A percentile compares a stretch with the other conserved stretches of the same genome.
Conservation (phyloP, 2,113 vertebrate genomes). For the Entomyzon cyanotis region DNA sequence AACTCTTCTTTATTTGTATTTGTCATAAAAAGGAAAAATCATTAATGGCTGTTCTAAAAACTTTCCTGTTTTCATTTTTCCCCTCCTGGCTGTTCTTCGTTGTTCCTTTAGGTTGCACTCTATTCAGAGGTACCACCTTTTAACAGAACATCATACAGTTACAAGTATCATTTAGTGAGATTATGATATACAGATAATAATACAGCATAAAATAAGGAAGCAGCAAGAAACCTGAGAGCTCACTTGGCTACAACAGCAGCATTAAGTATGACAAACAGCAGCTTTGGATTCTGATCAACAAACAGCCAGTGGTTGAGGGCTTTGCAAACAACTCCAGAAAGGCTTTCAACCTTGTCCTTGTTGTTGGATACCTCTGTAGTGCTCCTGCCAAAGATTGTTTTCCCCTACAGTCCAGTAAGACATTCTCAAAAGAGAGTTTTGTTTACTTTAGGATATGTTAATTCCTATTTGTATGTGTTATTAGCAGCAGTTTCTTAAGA, state of each 20-base stretch:
- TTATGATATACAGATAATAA: not conserved
- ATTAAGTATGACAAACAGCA: not conserved
- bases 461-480: not conserved
- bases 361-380: not conserved
- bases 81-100: not conserved
- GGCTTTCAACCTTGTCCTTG: not conserved
- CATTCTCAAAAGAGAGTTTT: not conserved
- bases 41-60: not conserved
- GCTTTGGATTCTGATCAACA: not conserved
- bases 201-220: not conserved
- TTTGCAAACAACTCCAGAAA: not conserved
- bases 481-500: not conserved
- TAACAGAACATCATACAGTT: not conserved
- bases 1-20: not conserved
- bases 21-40: not conserved
- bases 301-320: not conserved
- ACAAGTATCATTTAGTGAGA: not conserved
- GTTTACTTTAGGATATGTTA: not conserved
- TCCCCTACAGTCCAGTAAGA: not conserved
- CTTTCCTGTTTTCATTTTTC: not conserved
- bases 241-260: not conserved
- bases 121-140: not conserved
- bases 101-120: not conserved
- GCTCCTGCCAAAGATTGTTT: constrained; percentile 15
- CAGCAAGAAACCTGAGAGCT: not conserved